Conservation (phyloP, 2,797 vertebrate species). For the Sciurus vulgaris region DNA sequence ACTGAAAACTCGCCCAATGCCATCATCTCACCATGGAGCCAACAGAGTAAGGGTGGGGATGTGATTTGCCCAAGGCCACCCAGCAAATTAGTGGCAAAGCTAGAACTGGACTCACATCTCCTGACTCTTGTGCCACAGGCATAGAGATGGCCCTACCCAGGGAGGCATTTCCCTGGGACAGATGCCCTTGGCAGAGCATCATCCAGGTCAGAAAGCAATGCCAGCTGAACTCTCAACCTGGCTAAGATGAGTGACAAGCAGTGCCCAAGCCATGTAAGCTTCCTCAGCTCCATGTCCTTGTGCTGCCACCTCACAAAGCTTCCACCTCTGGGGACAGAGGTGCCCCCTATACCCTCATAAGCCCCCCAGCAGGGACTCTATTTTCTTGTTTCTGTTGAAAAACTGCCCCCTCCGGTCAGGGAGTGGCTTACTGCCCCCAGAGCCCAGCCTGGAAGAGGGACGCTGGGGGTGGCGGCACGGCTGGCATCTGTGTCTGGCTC, state of each 20-base stretch:
- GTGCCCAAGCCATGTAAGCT: neutral
- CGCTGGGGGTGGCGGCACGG: accelerated
- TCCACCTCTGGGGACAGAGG: neutral
- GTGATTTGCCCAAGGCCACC: neutral
- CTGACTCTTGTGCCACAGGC: neutral
- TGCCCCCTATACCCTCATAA: neutral
- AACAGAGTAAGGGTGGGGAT: neutral
- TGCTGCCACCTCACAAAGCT: neutral
- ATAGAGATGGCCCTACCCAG: neutral
- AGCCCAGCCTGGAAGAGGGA: neutral
- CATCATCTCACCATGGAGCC: neutral
- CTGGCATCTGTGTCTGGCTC: neutral
- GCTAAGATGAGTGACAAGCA: neutral
- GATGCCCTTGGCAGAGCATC: neutral
- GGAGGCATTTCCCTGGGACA: neutral
- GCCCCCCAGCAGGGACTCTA: too few species aligned
- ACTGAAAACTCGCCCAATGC: neutral
- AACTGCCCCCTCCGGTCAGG: neutral
- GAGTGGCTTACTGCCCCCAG: slow-evolving; percentile 27
- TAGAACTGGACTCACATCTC: neutral
- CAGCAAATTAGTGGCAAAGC: neutral
- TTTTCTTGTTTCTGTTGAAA: neutral
- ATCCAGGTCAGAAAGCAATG: neutral
- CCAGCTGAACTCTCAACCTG: neutral
- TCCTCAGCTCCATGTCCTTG: neutral